Evolutionary conservation across 2,888 invertebrate genomes (phyloP), one percentile per base, ranked within the genome.

Genomic region (Acrobeloides nanus): DNA sequence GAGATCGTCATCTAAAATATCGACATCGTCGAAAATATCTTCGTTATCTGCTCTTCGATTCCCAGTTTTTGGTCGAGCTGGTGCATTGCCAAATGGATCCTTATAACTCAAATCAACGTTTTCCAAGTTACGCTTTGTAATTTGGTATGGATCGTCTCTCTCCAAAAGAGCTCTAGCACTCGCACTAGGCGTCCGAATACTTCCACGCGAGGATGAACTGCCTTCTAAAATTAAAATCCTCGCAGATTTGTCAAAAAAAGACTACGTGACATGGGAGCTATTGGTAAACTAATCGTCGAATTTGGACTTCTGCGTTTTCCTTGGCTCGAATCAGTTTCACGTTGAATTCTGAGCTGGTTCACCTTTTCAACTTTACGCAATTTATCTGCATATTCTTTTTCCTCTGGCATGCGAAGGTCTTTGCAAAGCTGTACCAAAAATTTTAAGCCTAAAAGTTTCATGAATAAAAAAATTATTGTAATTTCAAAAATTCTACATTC

Each of bases 341-440:
- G 49, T 57, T 67, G 64, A 18, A 61, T 55, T 15, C 60, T 49
- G 27, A 62, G 47, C 24, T 54, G 55, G 32, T 48, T 41, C 29
- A 62, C 51, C 21, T 49, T 47, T 31, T 63, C 62, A 18, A 62
- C 27, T 31, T 50, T 37, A 21, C 35, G 29, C 18, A 62, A 38
- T 32, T 55, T 57, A 37, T 57, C 44, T 20, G 37, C 38, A 41
- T 56, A 65, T 21, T 65, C 64, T 18, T 85, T 82, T 55, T 85
- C 84, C 0, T 88, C 84, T 72, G 95, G 93, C 71, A 93, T 81
- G 0, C 92, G 92, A 67, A 93, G 81, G 73, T 90, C 89, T 27
- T 84, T 84, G 71, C 87, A 86, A 40, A 92, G 76, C 61, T 87
- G 82, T n/a, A 89, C 84, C 66, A 92, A 80, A 74, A 87, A 83